Percentiles rank a stretch among this genome's conserved stretches.
phyloP scores from a whole-genome alignment of 2,888 invertebrate species.

The Idaea biselata region DNA sequence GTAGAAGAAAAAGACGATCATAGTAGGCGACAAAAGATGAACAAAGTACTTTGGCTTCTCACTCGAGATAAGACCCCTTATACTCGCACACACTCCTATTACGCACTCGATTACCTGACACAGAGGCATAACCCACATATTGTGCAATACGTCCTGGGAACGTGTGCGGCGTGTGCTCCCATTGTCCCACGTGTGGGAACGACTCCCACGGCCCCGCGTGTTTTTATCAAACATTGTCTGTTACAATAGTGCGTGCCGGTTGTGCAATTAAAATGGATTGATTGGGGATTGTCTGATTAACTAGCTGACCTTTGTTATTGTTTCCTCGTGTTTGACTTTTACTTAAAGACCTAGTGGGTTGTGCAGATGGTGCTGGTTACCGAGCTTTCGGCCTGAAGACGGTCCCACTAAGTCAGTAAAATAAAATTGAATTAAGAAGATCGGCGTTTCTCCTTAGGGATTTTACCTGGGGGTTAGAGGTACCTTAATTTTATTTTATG shows the following conservation, averaged over 20 bases:
- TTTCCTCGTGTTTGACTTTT: conserved; percentile 11
- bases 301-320: conserved; percentile 4
- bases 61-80: not conserved
- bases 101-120: not conserved
- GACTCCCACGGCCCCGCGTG: conserved; percentile 55
- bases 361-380: not conserved
- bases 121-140: conserved; percentile 8
- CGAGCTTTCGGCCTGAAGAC: not conserved
- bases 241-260: conserved; percentile 24
- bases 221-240: conserved; percentile 28
- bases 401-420: too few relatives aligned
- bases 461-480: too few relatives aligned
- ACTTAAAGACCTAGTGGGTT: not conserved
- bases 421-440: too few relatives aligned
- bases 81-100: not conserved
- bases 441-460: too few relatives aligned
- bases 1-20: too few relatives aligned
- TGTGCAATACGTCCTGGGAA: conserved; percentile 11
- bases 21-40: too few relatives aligned
- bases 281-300: conserved; percentile 14
- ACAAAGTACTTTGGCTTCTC: not conserved
- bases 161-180: conserved; percentile 20
- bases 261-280: conserved; percentile 20
- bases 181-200: conserved; percentile 40
- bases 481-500: too few relatives aligned